Evolutionary conservation across 2,113 vertebrate species (phyloP), one percentile per base, ranked within the genome.

Genomic region (Crotalus viridis): DNA sequence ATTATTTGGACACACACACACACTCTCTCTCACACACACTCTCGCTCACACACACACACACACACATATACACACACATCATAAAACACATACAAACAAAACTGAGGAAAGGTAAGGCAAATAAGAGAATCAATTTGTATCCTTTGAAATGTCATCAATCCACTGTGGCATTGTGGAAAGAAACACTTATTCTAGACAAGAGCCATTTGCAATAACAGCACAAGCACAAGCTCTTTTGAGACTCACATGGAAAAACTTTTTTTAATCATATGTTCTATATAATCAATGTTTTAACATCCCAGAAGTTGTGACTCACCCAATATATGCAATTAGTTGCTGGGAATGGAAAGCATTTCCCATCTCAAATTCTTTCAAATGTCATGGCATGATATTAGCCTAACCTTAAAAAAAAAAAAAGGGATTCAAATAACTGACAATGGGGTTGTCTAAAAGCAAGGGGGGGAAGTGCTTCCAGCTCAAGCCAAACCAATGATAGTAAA

Each of bases 331-430:
- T 59, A 48, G 1, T 48, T 48, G 43, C 90, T 89, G 69, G 92
- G 95, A 92, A 93, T 22, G 87, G 74, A 43, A 94, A 93, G 91
- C 92, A 91, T 39, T 89, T 95, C 81, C 91, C 89, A 93, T 91
- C 24, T 94, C 46, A 91, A 92, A 3, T 26, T 55, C 55, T 56
- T 61, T 92, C n/a, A 88, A 91, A 39, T 0, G 0, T 1, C 85
- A 91, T 64, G 81, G 89, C 64, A 91, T 4, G 22, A 56, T n/a
- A 87, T 90, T 90, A 64, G 0, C 1, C 54, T 21, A 7, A 17
- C 54, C 54, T 17, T 69, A 12, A 5, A 22, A 88, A 90, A 22
- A 88, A 90, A 39, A 88, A 87, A 54, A 56, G 1, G 1, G 4
- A 3, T 10, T 89, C 24, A 4, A 0, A 89, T 1, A 69, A 17